Percentiles rank a stretch among this genome's conserved stretches.
These are phyloP conservation scores for Psammodynastes pulverulentus DNA, from an alignment of 2,113 vertebrate genomes.

Conservation along the genomic window DNA sequence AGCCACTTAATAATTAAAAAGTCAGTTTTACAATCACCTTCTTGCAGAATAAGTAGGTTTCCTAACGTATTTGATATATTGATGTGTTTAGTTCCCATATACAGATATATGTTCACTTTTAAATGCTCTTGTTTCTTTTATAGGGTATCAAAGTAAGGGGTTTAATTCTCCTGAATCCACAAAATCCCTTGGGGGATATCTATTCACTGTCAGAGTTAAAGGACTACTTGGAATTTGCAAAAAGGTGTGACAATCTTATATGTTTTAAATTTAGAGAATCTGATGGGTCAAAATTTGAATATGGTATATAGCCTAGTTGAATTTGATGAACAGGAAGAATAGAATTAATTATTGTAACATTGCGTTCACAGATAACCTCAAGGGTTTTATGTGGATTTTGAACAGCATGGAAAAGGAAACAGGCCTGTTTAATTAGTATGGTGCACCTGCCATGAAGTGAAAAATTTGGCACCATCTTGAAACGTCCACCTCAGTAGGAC, in stretches of 20 bases:
- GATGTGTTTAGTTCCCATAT: neutral
- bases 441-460: neutral
- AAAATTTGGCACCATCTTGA: neutral
- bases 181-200: slow-evolving; percentile 91
- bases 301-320: neutral
- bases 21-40: neutral
- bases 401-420: neutral
- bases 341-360: neutral
- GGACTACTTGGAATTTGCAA: slow-evolving; percentile 90
- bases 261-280: slow-evolving; percentile 4
- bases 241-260: slow-evolving; percentile 74
- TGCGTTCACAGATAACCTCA: neutral
- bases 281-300: neutral
- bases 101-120: neutral
- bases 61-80: neutral
- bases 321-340: neutral
- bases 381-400: neutral
- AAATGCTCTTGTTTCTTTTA: slow-evolving; percentile 36
- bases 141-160: slow-evolving; percentile 83
- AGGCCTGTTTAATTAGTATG: neutral
- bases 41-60: neutral
- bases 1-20: slow-evolving; percentile 36
- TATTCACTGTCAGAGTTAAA: slow-evolving; percentile 83
- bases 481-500: neutral
- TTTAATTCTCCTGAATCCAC: slow-evolving; percentile 90